A percentile compares a stretch with the other conserved stretches of the same genome.
Evolutionary conservation across 2,797 vertebrate species (phyloP).

Genomic region (Mus minutoides): DNA sequence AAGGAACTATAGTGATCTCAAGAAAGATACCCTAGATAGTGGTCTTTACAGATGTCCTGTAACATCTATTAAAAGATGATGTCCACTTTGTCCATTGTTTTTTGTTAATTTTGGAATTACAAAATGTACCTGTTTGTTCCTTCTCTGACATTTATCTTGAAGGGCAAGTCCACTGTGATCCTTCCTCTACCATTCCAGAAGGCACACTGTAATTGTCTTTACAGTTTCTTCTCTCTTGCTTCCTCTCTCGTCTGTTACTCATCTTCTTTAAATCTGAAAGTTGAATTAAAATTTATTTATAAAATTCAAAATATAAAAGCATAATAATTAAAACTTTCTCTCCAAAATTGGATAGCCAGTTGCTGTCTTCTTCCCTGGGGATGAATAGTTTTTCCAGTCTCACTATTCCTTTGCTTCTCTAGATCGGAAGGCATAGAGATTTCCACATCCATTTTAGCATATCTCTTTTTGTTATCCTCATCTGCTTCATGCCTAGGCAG

Average conservation of each 20-base stretch:
- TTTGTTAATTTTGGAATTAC: neutral
- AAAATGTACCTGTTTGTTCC: neutral
- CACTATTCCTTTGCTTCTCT: neutral
- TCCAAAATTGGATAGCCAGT: neutral
- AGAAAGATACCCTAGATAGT: neutral
- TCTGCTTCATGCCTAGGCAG: neutral
- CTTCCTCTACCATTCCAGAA: neutral
- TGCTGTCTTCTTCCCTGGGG: too few relatives aligned
- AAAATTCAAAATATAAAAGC: neutral
- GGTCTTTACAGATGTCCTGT: neutral
- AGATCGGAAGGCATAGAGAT: neutral
- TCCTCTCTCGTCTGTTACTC: neutral
- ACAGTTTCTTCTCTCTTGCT: neutral
- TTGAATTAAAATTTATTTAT: constrained; percentile 34
- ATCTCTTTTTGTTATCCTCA: neutral
- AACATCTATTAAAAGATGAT: neutral
- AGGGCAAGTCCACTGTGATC: neutral
- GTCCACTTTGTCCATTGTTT: neutral
- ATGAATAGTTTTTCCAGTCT: too few relatives aligned
- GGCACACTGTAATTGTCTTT: neutral
- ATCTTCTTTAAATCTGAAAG: neutral
- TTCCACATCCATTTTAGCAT: neutral
- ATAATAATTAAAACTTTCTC: neutral
- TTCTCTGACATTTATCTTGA: neutral
- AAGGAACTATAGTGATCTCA: neutral